phyloP scores from a whole-genome alignment of 2,113 vertebrate species.

The Periophthalmus modestus region DNA sequence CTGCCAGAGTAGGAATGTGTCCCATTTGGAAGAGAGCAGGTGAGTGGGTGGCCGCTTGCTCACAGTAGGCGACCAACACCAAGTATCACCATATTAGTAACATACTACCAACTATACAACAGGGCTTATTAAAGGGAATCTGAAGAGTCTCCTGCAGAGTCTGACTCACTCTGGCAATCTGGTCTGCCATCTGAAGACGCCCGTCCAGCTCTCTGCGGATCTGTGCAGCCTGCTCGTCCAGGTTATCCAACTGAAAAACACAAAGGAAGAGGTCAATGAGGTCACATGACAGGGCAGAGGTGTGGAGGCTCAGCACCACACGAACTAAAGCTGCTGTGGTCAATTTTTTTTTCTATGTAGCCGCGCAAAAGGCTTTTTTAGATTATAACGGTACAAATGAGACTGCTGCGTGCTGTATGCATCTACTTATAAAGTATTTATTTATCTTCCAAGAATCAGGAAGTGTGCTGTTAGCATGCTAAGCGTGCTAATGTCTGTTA shows the following conservation, averaged over 20 bases:
- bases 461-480: too few species aligned
- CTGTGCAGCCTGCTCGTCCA: conserved; percentile 95
- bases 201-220: conserved; percentile 93
- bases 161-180: conserved; percentile 92
- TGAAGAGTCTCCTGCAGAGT: conserved; percentile 26
- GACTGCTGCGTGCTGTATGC: too few species aligned
- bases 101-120: conserved; percentile 47
- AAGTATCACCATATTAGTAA: conserved; percentile 44
- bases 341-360: too few species aligned
- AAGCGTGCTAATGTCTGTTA: too few species aligned
- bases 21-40: neutral
- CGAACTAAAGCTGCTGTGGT: neutral
- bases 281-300: neutral
- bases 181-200: conserved; percentile 97
- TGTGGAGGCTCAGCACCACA: neutral
- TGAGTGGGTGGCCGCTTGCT: conserved; percentile 7
- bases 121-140: conserved; percentile 49
- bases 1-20: neutral
- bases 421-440: too few species aligned
- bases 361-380: too few species aligned
- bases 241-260: conserved; percentile 88
- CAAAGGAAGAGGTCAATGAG: conserved; percentile 51
- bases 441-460: too few species aligned
- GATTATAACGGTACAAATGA: too few species aligned
- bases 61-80: conserved; percentile 26